Conservation (phyloP, 1,140 invertebrate species). For the Archivesica marissinica region DNA sequence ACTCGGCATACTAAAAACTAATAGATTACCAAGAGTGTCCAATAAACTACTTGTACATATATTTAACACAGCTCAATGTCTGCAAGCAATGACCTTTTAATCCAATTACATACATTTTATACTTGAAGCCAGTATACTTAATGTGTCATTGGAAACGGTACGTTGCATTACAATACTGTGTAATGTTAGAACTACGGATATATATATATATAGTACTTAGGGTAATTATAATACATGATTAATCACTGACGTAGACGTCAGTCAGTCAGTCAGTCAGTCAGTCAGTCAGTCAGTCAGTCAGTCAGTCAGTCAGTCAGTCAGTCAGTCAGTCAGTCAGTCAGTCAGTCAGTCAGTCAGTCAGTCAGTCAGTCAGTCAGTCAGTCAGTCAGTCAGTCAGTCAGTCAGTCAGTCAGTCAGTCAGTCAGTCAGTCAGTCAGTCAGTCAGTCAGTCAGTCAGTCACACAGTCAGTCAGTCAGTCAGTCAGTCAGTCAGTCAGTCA, state of each 20-base stretch:
- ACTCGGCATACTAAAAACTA: no score
- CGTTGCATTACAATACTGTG: no score
- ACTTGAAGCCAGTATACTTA: no score
- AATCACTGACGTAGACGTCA: neutral
- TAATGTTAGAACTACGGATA: no score
- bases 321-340: slow-evolving; percentile 63
- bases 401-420: slow-evolving; percentile 66
- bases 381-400: slow-evolving; percentile 60
- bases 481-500: slow-evolving; percentile 12
- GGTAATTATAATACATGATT: no score
- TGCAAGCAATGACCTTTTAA: no score
- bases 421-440: slow-evolving; percentile 70
- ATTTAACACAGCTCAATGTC: no score
- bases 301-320: slow-evolving; percentile 64
- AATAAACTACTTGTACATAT: no score
- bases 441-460: slow-evolving; percentile 71
- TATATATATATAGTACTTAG: no score
- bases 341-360: slow-evolving; percentile 47
- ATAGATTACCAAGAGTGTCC: no score
- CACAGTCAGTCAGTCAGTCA: slow-evolving; percentile 66
- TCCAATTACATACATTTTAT: no score
- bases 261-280: slow-evolving; percentile 65
- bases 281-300: slow-evolving; percentile 65
- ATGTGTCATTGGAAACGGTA: no score
- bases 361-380: slow-evolving; percentile 61